Evolutionary conservation across 2,113 vertebrate genomes (phyloP), one percentile per base, ranked within the genome.

Genomic region (Todiramphus chloris): DNA sequence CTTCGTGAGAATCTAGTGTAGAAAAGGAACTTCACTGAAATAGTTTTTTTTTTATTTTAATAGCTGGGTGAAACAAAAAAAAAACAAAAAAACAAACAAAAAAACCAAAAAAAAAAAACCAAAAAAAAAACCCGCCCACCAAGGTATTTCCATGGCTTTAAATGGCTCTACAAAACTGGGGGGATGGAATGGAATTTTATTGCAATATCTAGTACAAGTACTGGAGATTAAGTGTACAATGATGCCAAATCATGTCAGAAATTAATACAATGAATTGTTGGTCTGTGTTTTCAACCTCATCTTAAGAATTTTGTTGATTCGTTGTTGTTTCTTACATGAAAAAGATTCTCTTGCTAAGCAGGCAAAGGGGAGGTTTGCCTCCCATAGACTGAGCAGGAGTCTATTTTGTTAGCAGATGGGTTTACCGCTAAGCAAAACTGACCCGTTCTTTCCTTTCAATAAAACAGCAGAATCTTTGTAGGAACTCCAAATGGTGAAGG

Each of bases 1-100:
- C 21, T 59, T 64, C 0, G 0, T 6, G 14, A 59, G 12, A 53
- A 59, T 6, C 10, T 43, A 58, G 3, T 19, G 4, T 17, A 31
- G 46, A 51, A 31, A 59, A 46, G 1, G 5, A 28, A 19, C 31
- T 27, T 23, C 1, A 46, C 3, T 33, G 17, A 88, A 73, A 73
- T 68, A 14, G 11, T 41, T 41, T 41, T 41, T 6, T 35, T 62
- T 87, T 35, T 2, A 13, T 67, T 79, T 67, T 58, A 83, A 53
- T 9, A 78, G 18, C 11, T 20, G 21, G 37, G 37, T n/a, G 37
- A 37, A 37, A 37, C 7, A 9, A 37, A 37, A 37, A 37, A 37
- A 37, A 37, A 23, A 77, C 44, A 33, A 46, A 59, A 6, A 3
- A 56, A 56, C 10, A n/a, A 62, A 62, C 24, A 62, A 62, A 35